A percentile compares a stretch with the other conserved stretches of the same genome.
Conservation (phyloP, 2,888 invertebrate species). For the Eupithecia vulgata region DNA sequence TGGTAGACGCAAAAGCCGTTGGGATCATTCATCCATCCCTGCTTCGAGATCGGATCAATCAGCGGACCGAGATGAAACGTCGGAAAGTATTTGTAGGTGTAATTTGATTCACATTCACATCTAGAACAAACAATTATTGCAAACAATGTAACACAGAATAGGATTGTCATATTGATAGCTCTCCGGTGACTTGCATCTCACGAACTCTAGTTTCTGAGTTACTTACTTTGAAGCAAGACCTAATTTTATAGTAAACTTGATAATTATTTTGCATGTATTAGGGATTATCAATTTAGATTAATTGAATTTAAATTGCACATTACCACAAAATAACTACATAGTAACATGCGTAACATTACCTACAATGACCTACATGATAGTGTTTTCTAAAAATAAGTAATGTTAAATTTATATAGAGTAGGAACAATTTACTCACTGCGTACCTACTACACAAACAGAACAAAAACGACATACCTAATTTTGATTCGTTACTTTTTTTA, state of each 20-base stretch:
- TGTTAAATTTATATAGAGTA: background rate
- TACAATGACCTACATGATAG: background rate
- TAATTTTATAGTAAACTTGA: constrained; percentile 27
- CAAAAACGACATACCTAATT: too few species aligned
- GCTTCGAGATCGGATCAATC: constrained; percentile 19
- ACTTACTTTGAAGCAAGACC: constrained; percentile 33
- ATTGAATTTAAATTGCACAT: background rate
- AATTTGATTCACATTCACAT: constrained; percentile 42
- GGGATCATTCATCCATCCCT: constrained; percentile 84
- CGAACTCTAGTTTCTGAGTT: constrained; percentile 38
- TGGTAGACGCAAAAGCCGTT: constrained; percentile 76
- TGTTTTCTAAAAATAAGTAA: background rate
- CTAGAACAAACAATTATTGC: constrained; percentile 46
- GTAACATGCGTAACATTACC: background rate
- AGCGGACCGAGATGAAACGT: constrained; percentile 66
- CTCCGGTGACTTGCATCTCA: background rate
- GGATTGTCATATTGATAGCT: constrained; percentile 41
- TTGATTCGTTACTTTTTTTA: too few species aligned
- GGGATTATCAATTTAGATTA: background rate
- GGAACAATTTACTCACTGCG: background rate
- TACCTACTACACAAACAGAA: too few species aligned
- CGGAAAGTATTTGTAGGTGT: constrained; percentile 58
- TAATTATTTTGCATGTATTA: background rate
- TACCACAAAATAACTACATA: background rate
- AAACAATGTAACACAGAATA: constrained; percentile 46